Evolutionary conservation across 2,888 invertebrate species (phyloP), one percentile per base, ranked within the genome.

Genomic region (Rhagium mordax): DNA sequence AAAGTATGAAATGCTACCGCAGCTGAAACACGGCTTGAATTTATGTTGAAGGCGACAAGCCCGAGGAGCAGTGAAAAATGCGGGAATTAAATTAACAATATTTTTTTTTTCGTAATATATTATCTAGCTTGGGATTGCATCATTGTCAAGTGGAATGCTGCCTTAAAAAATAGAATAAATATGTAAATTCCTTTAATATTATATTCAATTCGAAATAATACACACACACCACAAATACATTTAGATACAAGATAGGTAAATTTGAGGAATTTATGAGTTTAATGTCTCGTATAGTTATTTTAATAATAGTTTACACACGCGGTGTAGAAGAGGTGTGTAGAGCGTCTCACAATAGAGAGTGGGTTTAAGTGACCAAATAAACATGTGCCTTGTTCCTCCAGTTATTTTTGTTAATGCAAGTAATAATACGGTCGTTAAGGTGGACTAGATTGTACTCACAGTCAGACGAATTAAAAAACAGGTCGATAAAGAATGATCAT

Each of bases 1-100:
- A 65, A 57, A 61, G 24, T 47, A 47, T 20, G 18, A 61, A 48
- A 48, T 48, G 61, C 61, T 47, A 61, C 61, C 47, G 48, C 61
- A 48, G 48, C 20, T 47, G 47, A 48, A 48, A 48, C 47, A 21
- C 47, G 21, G 5, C 48, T 21, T 13, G 8, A 48, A 61, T 61
- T 61, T 61, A 61, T 61, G 48, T 48, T 21, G 24, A 48, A 24
- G 47, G n/a, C 18, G 15, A 20, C n/a, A 24, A 6, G 61, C 21
- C 20, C 13, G 61, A 18, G 59, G 16, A 59, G 16, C 29, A 29
- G 29, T 59, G 29, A 59, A 59, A 59, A 59, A 27, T 59, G 16
- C 29, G 8, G 59, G 59, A 59, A 29, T 59, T 59, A 59, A 29
- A 29, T 51, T 51, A 51, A 51, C 20, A 51, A 51, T 51, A 16